These are phyloP conservation scores for Alosa alosa DNA, from an alignment of 2,113 vertebrate genomes.

Conservation along the genomic window DNA sequence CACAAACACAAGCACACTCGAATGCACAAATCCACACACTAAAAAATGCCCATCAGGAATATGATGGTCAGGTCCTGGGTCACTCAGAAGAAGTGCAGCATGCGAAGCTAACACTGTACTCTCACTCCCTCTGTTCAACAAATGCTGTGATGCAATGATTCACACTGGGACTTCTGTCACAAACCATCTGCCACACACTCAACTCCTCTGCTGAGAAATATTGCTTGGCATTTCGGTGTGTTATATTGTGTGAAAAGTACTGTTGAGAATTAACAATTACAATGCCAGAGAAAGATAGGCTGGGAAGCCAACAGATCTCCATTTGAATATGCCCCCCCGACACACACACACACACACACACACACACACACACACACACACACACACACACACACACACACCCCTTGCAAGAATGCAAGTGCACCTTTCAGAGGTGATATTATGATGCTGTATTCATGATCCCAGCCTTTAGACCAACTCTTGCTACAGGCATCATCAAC, in stretches of 20 bases:
- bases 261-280: neutral
- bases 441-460: neutral
- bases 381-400: too few species aligned
- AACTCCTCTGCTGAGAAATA: slow-evolving; percentile 13
- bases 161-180: slow-evolving; percentile 19
- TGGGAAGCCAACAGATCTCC: neutral
- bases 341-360: too few species aligned
- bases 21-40: neutral
- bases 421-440: neutral
- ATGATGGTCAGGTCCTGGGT: neutral
- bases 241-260: slow-evolving; percentile 16
- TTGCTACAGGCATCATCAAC: neutral
- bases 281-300: neutral
- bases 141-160: neutral
- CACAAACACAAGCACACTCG: neutral
- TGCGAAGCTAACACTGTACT: neutral
- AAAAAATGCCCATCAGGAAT: neutral
- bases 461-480: neutral
- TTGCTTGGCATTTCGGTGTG: slow-evolving; percentile 13
- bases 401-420: neutral
- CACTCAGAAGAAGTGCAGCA: neutral
- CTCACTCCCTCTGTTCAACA: neutral
- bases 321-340: neutral
- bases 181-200: slow-evolving; percentile 10
- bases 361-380: too few species aligned